A percentile compares a stretch with the other conserved stretches of the same genome.
These are phyloP conservation scores for Papilio xuthus DNA, from an alignment of 1,140 invertebrate genomes.

Conservation along the genomic window DNA sequence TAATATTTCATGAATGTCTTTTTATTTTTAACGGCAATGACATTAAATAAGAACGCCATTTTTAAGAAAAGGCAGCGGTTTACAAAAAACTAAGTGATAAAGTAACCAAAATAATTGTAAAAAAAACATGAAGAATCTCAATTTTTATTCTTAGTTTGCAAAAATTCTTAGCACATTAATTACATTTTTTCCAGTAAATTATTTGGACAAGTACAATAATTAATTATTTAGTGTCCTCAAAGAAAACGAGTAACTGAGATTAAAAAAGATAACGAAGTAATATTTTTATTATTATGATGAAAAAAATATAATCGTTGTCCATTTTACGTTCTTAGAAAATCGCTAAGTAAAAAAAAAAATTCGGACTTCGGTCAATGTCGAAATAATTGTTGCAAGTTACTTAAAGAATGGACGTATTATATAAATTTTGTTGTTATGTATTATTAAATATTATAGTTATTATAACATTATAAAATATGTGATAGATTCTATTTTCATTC, in stretches of 20 bases:
- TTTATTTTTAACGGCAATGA: conserved; percentile 38
- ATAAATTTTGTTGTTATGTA: no score
- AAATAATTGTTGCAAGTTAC: background rate
- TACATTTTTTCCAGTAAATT: conserved; percentile 23
- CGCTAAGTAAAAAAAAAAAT: background rate
- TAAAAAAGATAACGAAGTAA: background rate
- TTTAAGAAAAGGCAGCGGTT: conserved; percentile 43
- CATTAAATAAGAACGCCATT: conserved; percentile 44
- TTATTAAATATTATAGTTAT: no score
- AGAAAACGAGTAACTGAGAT: conserved; percentile 10
- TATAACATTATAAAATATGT: no score
- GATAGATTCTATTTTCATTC: background rate
- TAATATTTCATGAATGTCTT: conserved; percentile 45
- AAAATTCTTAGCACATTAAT: conserved; percentile 36
- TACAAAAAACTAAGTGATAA: conserved; percentile 54
- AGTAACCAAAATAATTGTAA: conserved; percentile 52
- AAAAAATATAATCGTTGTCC: background rate
- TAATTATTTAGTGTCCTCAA: conserved; percentile 31
- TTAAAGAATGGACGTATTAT: background rate
- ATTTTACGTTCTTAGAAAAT: background rate
- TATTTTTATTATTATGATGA: background rate
- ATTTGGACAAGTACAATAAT: conserved; percentile 30
- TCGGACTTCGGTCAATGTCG: background rate
- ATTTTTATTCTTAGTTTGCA: conserved; percentile 43
- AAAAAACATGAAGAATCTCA: conserved; percentile 47